Conservation (phyloP, 2,797 vertebrate genomes). For the Phalanger gymnotis region DNA sequence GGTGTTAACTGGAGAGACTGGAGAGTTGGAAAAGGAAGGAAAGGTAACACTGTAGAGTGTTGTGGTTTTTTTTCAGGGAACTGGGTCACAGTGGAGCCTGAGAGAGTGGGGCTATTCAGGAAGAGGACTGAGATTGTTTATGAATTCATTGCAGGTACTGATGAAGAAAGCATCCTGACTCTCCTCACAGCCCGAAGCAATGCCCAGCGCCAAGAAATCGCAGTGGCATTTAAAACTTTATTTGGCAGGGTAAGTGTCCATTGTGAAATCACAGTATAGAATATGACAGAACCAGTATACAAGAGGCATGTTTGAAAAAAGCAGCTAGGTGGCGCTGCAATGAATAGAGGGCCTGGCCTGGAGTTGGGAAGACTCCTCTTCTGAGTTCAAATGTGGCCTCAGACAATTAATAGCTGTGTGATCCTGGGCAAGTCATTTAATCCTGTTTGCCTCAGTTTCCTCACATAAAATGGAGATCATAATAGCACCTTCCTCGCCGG, state of each 20-base stretch:
- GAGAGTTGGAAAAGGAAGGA: background rate
- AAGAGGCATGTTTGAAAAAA: background rate
- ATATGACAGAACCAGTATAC: background rate
- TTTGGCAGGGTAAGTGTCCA: constrained; percentile 91
- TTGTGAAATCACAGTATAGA: background rate
- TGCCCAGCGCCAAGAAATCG: constrained; percentile 93
- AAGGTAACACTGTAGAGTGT: background rate
- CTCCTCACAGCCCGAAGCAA: constrained; percentile 91
- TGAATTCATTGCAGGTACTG: constrained; percentile 88
- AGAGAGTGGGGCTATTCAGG: background rate
- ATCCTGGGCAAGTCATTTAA: background rate
- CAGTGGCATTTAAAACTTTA: constrained; percentile 91
- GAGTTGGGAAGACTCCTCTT: background rate
- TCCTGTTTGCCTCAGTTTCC: background rate
- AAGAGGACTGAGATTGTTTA: background rate
- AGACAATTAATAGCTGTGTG: background rate
- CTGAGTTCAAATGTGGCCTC: background rate
- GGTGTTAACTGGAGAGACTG: background rate
- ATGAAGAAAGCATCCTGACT: constrained; percentile 93
- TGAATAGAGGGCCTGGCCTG: background rate
- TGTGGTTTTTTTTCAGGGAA: background rate
- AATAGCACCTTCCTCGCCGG: background rate
- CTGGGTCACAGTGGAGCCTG: background rate
- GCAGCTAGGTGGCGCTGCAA: background rate
- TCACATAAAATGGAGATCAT: background rate